phyloP scores from a whole-genome alignment of 2,888 invertebrate genomes.

The Campoplex capitator region DNA sequence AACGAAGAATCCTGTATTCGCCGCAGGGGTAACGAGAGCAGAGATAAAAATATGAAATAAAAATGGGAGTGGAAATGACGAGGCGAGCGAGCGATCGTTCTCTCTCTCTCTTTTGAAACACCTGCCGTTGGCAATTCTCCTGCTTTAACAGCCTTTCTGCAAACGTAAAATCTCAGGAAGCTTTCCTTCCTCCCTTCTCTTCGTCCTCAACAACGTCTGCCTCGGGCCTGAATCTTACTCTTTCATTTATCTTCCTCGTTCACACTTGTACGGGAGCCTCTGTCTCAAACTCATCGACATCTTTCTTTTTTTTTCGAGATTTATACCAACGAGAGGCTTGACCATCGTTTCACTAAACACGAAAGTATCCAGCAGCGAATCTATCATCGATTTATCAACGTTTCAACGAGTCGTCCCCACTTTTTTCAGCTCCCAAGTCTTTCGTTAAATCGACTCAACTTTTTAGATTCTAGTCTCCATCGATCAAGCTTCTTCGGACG shows the following conservation, averaged over 20 bases:
- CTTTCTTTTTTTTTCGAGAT: background rate
- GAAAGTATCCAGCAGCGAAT: background rate
- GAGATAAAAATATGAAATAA: background rate
- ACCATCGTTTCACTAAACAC: background rate
- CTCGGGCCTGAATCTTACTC: background rate
- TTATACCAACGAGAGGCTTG: background rate
- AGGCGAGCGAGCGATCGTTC: background rate
- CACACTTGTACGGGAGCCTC: background rate
- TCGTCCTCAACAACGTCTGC: background rate
- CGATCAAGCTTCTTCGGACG: no score
- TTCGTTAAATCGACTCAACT: background rate
- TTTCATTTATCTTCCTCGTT: background rate
- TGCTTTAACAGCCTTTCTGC: constrained; percentile 30
- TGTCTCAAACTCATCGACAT: background rate
- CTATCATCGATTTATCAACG: background rate
- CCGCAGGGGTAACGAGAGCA: constrained; percentile 1
- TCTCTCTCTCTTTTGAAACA: constrained; percentile 18
- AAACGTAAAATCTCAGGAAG: constrained; percentile 12
- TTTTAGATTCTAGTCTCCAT: background rate
- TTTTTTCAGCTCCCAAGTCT: background rate
- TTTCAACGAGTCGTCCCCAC: background rate
- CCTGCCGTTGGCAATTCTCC: constrained; percentile 50
- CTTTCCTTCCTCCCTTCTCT: background rate
- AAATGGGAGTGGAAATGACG: constrained; percentile 2
- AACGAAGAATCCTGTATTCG: constrained; percentile 42